Conservation (phyloP, 2,113 vertebrate species). For the Polyodon spathula region DNA sequence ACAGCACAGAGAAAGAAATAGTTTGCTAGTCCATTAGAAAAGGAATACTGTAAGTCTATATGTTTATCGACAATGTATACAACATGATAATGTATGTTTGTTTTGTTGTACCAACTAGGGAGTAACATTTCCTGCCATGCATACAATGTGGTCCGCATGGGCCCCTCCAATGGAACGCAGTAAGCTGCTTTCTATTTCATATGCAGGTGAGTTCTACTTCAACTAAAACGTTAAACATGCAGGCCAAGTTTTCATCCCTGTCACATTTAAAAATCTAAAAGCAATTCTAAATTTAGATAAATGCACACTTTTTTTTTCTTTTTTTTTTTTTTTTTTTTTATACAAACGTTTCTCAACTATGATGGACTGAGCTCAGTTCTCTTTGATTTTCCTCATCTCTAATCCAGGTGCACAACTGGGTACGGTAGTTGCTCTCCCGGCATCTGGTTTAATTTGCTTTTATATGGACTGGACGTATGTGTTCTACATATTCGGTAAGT, state of each 20-base stretch:
- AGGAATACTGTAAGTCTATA: neutral
- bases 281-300: neutral
- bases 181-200: slow-evolving; percentile 86
- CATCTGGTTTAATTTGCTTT: slow-evolving; percentile 88
- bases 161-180: slow-evolving; percentile 93
- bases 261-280: no score
- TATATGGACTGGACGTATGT: slow-evolving; percentile 90
- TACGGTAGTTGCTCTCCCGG: slow-evolving; percentile 82
- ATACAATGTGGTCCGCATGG: slow-evolving; percentile 93
- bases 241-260: no score
- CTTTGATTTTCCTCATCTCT: slow-evolving; percentile 13
- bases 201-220: slow-evolving; percentile 65
- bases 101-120: slow-evolving; percentile 58
- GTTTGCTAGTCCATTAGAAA: neutral
- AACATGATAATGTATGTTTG: slow-evolving; percentile 7
- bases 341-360: no score
- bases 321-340: neutral
- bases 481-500: slow-evolving; percentile 92
- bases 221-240: no score
- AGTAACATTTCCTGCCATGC: slow-evolving; percentile 93
- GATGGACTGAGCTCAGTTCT: no score
- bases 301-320: neutral
- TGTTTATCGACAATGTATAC: neutral
- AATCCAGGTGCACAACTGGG: slow-evolving; percentile 82
- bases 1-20: no score